A percentile compares a stretch with the other conserved stretches of the same genome.
phyloP scores from a whole-genome alignment of 2,113 vertebrate genomes.

The Antidorcas marsupialis region DNA sequence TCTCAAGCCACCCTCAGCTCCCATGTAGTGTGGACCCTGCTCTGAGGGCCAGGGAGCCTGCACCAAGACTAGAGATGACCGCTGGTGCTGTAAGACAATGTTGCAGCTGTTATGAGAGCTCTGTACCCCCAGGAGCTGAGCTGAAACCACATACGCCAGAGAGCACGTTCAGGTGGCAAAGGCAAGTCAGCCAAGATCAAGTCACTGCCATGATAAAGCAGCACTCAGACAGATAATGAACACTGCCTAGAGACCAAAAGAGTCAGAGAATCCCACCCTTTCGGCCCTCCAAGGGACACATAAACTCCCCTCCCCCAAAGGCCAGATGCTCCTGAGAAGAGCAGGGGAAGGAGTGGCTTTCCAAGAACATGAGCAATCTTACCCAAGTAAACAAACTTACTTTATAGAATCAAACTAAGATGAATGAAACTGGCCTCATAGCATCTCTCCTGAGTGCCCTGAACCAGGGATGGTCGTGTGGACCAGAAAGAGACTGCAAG shows the following conservation, averaged over 20 bases:
- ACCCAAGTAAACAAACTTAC: background rate
- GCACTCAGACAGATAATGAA: background rate
- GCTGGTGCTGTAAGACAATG: background rate
- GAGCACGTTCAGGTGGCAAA: background rate
- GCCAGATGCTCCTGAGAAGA: background rate
- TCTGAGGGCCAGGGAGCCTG: background rate
- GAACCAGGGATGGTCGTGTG: accelerated
- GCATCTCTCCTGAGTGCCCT: background rate
- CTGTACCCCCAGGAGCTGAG: background rate
- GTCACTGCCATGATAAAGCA: background rate
- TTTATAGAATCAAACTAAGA: background rate
- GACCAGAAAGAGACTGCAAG: background rate
- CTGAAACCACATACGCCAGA: background rate
- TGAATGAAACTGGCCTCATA: background rate
- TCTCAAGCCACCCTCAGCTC: background rate
- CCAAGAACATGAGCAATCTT: background rate
- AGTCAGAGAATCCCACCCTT: background rate
- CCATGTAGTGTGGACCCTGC: too few relatives aligned
- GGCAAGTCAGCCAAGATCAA: background rate
- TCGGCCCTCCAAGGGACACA: background rate
- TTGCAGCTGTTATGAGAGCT: background rate
- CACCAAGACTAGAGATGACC: background rate
- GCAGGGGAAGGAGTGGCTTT: background rate
- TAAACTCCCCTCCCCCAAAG: too few relatives aligned
- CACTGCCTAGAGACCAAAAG: background rate